Base-by-base conservation (phyloP, 2,888 invertebrate species). In the Melangyna quadrimaculata region DNA sequence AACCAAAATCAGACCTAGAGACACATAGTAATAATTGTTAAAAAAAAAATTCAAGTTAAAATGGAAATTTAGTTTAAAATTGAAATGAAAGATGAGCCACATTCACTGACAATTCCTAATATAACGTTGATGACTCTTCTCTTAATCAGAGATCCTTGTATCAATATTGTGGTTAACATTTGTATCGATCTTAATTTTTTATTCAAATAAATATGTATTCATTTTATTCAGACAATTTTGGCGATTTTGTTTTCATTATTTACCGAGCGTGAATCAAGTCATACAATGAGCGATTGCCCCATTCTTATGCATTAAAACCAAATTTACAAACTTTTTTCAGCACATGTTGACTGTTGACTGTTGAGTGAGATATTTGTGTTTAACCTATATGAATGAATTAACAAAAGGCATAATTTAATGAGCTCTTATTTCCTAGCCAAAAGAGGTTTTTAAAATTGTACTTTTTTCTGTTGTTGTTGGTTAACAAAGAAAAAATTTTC, bases 351-450 rank as follows among this genome's bases (percentile, higher is more conserved):
- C 9, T 17, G 43, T 19, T n/a, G n/a, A 5, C 6, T 40, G 17
- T 6, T 45, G 48, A 35, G 22, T 35, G 48, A n/a, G 35, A 32
- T 32, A 32, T n/a, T 29, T 65, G 45, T 48, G 35, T 27, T 35
- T 5, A 51, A 35, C 10, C 32, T 10, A 12, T 9, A 32, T n/a
- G n/a, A n/a, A n/a, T n/a, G 35, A 67, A 10, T 19, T 35, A 32
- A 65, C 45, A 43, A 45, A 65, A 63, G 27, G 6, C 61, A 63
- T 27, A 61, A n/a, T 45, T 45, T 63, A 65, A 45, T 45, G 45
- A 45, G 7, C 8, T 51, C 59, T 22, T 19, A n/a, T 63, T 45
- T 29, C 17, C 17, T 63, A 43, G 40, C 2, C 14, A 14, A 43
- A n/a, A 24, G 27, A 43, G 40, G 8, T 35, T 27, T 53, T 59